Evolutionary conservation across 1,140 invertebrate species (phyloP).

Genomic region (Listronotus bonariensis): DNA sequence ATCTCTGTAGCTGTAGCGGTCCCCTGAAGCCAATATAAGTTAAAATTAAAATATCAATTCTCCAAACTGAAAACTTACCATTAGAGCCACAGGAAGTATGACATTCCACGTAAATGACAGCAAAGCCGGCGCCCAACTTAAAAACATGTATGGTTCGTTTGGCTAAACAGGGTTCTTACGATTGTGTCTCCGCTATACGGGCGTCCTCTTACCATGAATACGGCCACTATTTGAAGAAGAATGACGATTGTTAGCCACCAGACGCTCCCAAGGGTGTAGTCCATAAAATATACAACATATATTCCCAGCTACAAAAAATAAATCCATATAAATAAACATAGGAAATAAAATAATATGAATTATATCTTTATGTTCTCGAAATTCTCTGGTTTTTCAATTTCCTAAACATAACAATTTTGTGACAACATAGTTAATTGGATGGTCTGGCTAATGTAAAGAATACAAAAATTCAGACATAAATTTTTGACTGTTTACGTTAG

Average conservation of each 20-base stretch:
- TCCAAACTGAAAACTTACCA: conserved; percentile 61
- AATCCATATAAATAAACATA: too few species aligned
- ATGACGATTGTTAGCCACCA: conserved; percentile 88
- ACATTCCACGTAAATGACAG: conserved; percentile 90
- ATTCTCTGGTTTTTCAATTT: too few species aligned
- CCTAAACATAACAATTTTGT: too few species aligned
- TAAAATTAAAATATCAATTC: too few species aligned
- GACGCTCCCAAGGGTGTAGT: conserved; percentile 77
- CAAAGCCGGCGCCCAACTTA: conserved; percentile 68
- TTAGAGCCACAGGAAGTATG: conserved; percentile 74
- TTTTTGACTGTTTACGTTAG: too few species aligned
- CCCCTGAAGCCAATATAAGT: too few species aligned
- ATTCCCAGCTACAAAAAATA: conserved; percentile 72
- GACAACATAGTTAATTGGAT: too few species aligned
- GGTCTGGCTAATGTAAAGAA: too few species aligned
- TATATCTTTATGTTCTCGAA: too few species aligned
- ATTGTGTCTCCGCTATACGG: conserved; percentile 84
- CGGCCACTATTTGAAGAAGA: conserved; percentile 73
- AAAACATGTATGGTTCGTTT: conserved; percentile 61
- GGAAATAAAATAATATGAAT: too few species aligned
- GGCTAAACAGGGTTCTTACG: conserved; percentile 68
- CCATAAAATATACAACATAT: conserved; percentile 81
- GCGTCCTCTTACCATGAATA: conserved; percentile 81
- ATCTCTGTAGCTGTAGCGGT: too few species aligned
- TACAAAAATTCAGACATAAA: too few species aligned